Percentiles rank a stretch among this genome's conserved stretches.
Conservation (phyloP, 2,797 vertebrate species). For the Ctenopoma kingsleyae region DNA sequence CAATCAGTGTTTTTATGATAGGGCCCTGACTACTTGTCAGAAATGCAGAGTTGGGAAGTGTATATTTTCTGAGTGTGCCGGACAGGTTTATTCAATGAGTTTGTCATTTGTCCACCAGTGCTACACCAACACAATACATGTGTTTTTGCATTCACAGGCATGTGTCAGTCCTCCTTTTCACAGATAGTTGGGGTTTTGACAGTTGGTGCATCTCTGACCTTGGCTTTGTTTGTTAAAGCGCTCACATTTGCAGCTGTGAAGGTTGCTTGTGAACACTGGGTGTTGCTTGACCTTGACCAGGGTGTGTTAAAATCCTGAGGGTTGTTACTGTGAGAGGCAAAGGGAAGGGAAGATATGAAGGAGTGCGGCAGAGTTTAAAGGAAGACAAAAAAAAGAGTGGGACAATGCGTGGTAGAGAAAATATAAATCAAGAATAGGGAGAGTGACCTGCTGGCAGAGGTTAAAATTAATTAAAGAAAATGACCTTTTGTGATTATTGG, state of each 20-base stretch:
- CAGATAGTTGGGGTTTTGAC: conserved; percentile 13
- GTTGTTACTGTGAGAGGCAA: conserved; percentile 58
- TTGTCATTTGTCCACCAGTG: conserved; percentile 48
- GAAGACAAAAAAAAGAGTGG: conserved; percentile 21
- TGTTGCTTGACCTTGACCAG: conserved; percentile 73
- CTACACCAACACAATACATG: conserved; percentile 35
- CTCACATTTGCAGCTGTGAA: conserved; percentile 59
- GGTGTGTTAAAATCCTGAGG: conserved; percentile 70
- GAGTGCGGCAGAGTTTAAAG: conserved; percentile 32
- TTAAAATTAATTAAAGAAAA: conserved; percentile 35
- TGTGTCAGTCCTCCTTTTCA: conserved; percentile 3
- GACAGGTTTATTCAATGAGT: conserved; percentile 32
- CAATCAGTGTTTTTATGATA: conserved; percentile 46
- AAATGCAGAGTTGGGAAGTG: conserved; percentile 21
- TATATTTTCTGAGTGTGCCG: conserved; percentile 58
- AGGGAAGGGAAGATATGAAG: conserved; percentile 18
- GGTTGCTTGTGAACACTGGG: conserved; percentile 62
- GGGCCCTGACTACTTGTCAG: conserved; percentile 57
- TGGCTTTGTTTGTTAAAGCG: conserved; percentile 47
- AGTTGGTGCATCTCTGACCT: conserved; percentile 36
- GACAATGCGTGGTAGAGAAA: not conserved
- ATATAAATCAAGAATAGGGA: conserved; percentile 17
- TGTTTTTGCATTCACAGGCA: not conserved
- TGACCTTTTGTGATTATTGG: conserved; percentile 40
- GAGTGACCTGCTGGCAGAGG: conserved; percentile 20